Conservation (phyloP, 1,140 invertebrate genomes). For the Ostrea denselamellosa region DNA sequence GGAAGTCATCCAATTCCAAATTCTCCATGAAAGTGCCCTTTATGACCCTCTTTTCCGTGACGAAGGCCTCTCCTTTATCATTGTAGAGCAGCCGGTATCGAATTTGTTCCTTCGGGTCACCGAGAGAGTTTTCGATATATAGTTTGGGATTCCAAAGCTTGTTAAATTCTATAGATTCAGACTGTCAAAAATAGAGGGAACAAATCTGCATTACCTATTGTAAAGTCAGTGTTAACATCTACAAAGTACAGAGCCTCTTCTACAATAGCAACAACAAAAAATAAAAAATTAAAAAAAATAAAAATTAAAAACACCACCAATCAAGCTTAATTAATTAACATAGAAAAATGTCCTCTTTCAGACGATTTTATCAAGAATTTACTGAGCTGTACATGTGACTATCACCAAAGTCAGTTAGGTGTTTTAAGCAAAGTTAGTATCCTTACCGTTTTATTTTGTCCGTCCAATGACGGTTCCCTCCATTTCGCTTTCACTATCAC, state of each 20-base stretch:
- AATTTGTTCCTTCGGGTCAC: constrained; percentile 77
- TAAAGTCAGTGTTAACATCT: too few relatives aligned
- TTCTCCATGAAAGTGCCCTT: constrained; percentile 79
- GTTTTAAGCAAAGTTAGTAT: not conserved
- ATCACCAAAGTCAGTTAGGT: too few relatives aligned
- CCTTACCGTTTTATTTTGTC: constrained; percentile 68
- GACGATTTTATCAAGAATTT: too few relatives aligned
- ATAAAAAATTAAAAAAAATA: too few relatives aligned
- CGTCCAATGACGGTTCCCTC: constrained; percentile 76
- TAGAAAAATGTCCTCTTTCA: too few relatives aligned
- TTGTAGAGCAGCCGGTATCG: constrained; percentile 72
- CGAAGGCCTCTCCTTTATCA: constrained; percentile 74
- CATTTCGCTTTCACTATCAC: constrained; percentile 77
- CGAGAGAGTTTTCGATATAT: constrained; percentile 78
- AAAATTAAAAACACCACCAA: too few relatives aligned
- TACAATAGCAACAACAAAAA: too few relatives aligned
- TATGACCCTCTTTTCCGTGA: constrained; percentile 75
- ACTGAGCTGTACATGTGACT: too few relatives aligned
- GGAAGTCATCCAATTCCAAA: constrained; percentile 77
- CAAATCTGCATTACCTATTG: not conserved
- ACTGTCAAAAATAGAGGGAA: not conserved
- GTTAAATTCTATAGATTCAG: constrained; percentile 72
- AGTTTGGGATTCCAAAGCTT: constrained; percentile 78
- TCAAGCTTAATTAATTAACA: too few relatives aligned
- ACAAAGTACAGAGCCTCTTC: too few relatives aligned